Conservation (phyloP, 2,113 vertebrate genomes). For the Crotalus horridus region DNA sequence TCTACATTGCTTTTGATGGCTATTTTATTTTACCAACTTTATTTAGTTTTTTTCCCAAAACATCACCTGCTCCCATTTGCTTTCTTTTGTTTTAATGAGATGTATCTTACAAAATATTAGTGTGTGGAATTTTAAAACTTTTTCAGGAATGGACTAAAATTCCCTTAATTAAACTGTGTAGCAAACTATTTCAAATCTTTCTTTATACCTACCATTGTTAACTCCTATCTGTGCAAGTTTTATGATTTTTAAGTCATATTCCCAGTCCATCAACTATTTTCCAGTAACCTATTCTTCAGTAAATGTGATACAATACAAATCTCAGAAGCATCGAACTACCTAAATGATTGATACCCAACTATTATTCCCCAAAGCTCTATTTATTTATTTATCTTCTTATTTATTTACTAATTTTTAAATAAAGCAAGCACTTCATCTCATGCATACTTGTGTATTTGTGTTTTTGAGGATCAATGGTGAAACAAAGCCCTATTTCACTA, state of each 20-base stretch:
- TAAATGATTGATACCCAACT: background rate
- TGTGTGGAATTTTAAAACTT: background rate
- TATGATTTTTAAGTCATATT: background rate
- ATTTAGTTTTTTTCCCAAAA: background rate
- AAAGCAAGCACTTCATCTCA: slow-evolving; percentile 59
- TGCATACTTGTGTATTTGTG: slow-evolving; percentile 76
- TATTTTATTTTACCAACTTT: background rate
- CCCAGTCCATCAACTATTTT: background rate
- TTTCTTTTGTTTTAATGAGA: background rate
- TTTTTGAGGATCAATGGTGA: slow-evolving; percentile 76
- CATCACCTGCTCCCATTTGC: background rate
- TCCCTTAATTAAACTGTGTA: background rate
- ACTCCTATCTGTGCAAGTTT: background rate
- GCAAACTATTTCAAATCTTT: background rate
- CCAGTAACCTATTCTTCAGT: background rate
- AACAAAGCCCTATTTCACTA: slow-evolving; percentile 72
- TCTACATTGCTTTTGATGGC: background rate
- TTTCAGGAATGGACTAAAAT: background rate
- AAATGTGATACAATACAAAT: background rate
- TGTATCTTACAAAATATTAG: background rate
- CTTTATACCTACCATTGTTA: background rate
- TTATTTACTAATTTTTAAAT: slow-evolving; percentile 12
- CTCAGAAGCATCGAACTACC: background rate
- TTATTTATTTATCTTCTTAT: slow-evolving; percentile 16
- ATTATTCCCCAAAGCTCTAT: slow-evolving; percentile 19